phyloP scores from a whole-genome alignment of 2,888 invertebrate species.

The Tipula confusa region DNA sequence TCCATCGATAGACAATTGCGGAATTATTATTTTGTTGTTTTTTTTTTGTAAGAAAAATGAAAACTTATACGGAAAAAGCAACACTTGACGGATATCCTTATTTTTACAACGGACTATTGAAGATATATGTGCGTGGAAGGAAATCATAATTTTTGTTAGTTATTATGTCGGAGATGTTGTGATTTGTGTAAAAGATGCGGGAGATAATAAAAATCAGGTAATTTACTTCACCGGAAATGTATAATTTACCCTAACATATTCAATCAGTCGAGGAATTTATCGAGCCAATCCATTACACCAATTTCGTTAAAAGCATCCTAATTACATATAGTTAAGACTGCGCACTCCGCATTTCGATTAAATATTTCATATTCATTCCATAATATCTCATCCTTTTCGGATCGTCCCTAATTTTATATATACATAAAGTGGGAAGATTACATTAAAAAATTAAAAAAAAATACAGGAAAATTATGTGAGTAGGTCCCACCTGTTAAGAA shows the following conservation, averaged over 20 bases:
- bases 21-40: background rate
- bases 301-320: background rate
- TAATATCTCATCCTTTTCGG: background rate
- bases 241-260: too few relatives aligned
- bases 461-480: background rate
- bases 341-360: background rate
- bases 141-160: background rate
- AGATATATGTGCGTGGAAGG: background rate
- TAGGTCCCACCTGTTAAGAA: background rate
- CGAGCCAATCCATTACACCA: background rate
- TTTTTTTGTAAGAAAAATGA: too few relatives aligned
- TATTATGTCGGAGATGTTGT: background rate
- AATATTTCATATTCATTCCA: background rate
- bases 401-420: background rate
- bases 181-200: too few relatives aligned
- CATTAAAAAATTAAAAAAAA: constrained; percentile 15
- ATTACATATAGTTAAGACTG: background rate
- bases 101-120: background rate
- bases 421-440: background rate
- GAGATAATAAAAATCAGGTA: background rate
- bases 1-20: background rate
- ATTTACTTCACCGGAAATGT: background rate
- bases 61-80: background rate
- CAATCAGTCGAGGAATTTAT: too few relatives aligned
- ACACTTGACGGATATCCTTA: constrained; percentile 25